Evolutionary conservation across 2,888 invertebrate genomes (phyloP).

Genomic region (Macrophya alboannulata): DNA sequence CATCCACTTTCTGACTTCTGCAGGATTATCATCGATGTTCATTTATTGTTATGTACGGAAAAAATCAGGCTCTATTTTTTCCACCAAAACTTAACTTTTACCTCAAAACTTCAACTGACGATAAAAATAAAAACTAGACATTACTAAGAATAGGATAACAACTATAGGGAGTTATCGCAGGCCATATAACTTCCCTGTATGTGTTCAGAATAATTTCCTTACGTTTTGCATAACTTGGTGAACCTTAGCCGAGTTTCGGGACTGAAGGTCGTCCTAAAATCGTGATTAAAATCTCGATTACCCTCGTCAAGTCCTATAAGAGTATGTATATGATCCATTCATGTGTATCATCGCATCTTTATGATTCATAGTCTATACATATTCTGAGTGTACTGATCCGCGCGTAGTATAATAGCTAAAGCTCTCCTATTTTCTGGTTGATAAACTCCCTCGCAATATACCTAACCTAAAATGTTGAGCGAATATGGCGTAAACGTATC

Average conservation of each 20-base stretch:
- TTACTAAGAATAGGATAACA: neutral
- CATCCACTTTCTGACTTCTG: too few relatives aligned
- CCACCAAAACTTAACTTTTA: neutral
- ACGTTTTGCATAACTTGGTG: slow-evolving; percentile 26
- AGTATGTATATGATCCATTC: neutral
- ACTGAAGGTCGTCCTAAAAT: slow-evolving; percentile 20
- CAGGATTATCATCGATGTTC: neutral
- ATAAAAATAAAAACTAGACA: neutral
- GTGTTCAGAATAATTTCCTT: neutral
- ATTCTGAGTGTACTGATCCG: neutral
- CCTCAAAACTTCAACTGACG: neutral
- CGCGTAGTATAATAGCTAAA: slow-evolving; percentile 7
- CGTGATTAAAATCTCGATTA: slow-evolving; percentile 30
- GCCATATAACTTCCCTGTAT: neutral
- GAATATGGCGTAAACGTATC: neutral
- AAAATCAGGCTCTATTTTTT: neutral
- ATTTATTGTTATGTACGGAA: neutral
- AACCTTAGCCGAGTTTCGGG: slow-evolving; percentile 24
- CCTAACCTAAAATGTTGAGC: neutral
- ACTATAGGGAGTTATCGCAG: neutral
- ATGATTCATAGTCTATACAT: slow-evolving; percentile 26
- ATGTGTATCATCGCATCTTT: slow-evolving; percentile 30
- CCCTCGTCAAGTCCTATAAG: slow-evolving; percentile 20
- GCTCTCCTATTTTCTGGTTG: slow-evolving; percentile 42
- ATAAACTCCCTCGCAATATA: slow-evolving; percentile 16